Evolutionary conservation across 2,113 vertebrate genomes (phyloP).

Genomic region (Poecile atricapillus): DNA sequence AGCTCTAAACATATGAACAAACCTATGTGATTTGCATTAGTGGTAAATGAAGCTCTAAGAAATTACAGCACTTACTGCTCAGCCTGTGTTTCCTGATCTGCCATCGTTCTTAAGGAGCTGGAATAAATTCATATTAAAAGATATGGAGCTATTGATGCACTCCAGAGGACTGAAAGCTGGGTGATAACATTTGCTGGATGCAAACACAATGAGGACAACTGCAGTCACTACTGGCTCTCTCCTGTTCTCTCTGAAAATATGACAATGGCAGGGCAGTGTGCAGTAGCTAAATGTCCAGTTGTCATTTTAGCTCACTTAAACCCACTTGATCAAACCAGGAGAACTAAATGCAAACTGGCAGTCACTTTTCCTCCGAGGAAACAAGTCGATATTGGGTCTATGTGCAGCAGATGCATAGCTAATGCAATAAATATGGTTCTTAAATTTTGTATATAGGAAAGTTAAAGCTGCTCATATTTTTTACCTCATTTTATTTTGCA

Average conservation of each 20-base stretch:
- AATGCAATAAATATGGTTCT: slow-evolving; percentile 38
- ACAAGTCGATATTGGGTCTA: not conserved
- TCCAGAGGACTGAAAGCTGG: slow-evolving; percentile 18
- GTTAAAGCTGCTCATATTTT: not conserved
- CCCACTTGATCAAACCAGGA: slow-evolving; percentile 15
- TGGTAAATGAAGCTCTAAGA: not conserved
- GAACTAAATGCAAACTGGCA: slow-evolving; percentile 40
- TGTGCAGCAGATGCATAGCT: not conserved
- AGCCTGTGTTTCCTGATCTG: not conserved
- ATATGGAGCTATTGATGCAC: not conserved
- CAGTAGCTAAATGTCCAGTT: not conserved
- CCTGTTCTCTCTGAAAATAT: not conserved
- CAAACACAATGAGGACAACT: not conserved
- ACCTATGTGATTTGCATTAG: not conserved
- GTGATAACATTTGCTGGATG: not conserved
- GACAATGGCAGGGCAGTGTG: not conserved
- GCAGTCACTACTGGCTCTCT: not conserved
- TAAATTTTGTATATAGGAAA: not conserved
- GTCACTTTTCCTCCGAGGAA: slow-evolving; percentile 38
- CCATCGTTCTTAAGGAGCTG: not conserved
- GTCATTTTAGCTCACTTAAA: slow-evolving; percentile 45
- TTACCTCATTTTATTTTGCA: not conserved
- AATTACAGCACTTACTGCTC: not conserved
- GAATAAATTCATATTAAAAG: slow-evolving; percentile 18
- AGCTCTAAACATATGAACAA: not conserved